Conservation (phyloP, 2,888 invertebrate genomes). For the Melitaea athalia region DNA sequence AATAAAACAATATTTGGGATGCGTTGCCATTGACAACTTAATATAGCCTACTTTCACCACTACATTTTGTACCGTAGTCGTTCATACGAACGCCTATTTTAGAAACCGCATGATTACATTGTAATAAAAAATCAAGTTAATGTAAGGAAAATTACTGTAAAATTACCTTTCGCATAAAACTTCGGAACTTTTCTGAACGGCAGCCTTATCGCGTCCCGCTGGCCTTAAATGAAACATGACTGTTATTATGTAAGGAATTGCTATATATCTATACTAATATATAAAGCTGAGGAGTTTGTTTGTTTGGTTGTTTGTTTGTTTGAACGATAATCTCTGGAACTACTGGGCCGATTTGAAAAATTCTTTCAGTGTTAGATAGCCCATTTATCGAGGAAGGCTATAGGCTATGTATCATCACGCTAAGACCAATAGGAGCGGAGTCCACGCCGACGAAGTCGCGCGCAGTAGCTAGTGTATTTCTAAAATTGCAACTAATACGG, state of each 20-base stretch:
- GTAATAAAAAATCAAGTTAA: conserved; percentile 19
- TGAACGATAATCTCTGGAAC: too few relatives aligned
- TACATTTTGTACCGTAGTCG: background rate
- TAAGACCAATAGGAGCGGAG: too few relatives aligned
- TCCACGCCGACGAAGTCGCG: too few relatives aligned
- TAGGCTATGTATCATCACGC: too few relatives aligned
- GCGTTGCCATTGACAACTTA: background rate
- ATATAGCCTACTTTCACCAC: background rate
- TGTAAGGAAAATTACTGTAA: conserved; percentile 23
- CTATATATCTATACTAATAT: too few relatives aligned
- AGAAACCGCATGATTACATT: conserved; percentile 5
- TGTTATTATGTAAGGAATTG: background rate
- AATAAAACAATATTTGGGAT: too few relatives aligned
- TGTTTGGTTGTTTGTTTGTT: too few relatives aligned
- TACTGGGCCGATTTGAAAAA: too few relatives aligned
- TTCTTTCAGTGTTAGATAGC: too few relatives aligned
- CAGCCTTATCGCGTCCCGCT: conserved; percentile 25
- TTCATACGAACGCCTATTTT: background rate
- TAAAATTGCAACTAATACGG: background rate
- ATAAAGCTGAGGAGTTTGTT: too few relatives aligned
- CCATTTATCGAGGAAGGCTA: too few relatives aligned
- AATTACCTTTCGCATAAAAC: conserved; percentile 26
- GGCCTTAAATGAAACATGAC: conserved; percentile 25
- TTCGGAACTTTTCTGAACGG: conserved; percentile 17
- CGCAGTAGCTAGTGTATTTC: too few relatives aligned